phyloP scores from a whole-genome alignment of 2,797 vertebrate genomes.

The Ibycter americanus region DNA sequence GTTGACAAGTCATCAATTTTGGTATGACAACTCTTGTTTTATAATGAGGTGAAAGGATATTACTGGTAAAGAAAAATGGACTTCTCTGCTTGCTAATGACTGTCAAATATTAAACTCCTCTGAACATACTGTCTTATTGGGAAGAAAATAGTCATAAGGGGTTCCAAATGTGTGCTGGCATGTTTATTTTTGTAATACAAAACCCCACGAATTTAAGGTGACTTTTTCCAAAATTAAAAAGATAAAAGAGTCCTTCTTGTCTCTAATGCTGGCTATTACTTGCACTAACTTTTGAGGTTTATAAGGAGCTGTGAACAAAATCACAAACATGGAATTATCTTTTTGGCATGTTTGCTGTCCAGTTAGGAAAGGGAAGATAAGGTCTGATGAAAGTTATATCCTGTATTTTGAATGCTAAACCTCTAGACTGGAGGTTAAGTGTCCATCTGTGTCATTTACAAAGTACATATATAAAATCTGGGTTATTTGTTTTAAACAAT shows the following conservation, averaged over 20 bases:
- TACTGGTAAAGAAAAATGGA: slow-evolving; percentile 48
- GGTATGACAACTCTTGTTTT: slow-evolving; percentile 70
- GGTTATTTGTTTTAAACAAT: slow-evolving; percentile 35
- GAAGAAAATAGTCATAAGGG: slow-evolving; percentile 51
- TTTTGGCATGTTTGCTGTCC: background rate
- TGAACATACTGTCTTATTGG: slow-evolving; percentile 37
- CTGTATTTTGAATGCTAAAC: slow-evolving; percentile 25
- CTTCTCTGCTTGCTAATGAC: slow-evolving; percentile 61
- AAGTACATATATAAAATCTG: background rate
- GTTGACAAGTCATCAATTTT: slow-evolving; percentile 71
- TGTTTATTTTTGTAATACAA: slow-evolving; percentile 59
- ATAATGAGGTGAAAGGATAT: slow-evolving; percentile 73
- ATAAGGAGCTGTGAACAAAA: background rate
- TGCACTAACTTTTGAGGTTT: background rate
- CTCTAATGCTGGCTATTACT: background rate
- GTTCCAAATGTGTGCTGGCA: slow-evolving; percentile 35
- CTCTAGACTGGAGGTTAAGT: background rate
- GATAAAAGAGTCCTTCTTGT: background rate
- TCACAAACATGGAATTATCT: background rate
- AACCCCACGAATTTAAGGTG: slow-evolving; percentile 23
- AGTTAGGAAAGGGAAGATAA: slow-evolving; percentile 13
- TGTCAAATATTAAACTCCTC: slow-evolving; percentile 63
- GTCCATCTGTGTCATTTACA: background rate
- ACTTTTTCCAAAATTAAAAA: background rate
- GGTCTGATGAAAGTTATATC: background rate